Evolutionary conservation across 2,113 vertebrate species (phyloP), one percentile per base, ranked within the genome.

Genomic region (Nesoenas mayeri): DNA sequence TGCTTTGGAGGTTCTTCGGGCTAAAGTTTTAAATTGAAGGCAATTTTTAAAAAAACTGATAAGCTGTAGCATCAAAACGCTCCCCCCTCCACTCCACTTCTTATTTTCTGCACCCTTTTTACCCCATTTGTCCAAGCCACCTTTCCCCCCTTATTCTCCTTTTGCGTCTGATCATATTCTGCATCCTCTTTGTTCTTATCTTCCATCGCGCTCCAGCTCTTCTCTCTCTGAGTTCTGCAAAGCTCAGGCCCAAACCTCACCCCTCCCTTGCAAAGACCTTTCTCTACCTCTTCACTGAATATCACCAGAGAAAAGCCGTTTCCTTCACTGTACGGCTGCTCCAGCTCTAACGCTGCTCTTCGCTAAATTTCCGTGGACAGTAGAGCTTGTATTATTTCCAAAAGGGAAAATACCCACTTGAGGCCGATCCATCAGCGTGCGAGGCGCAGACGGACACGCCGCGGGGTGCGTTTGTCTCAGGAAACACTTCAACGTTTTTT

Each of bases 151-250:
- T 81, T 78, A 79, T 93, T 93, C 92, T 92, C 79, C 85, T 95
- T 95, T 60, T 71, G 44, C 82, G 73, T 71, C 85, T 85, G 66
- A 72, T 75, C 81, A 13, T 12, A 15, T 48, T 66, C 74, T 88
- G 91, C 91, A 85, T 91, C 92, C 86, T 96, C 91, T 94, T 94
- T 93, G 53, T 54, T 78, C 85, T 93, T 64, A 73, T 84, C 91
- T 93, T 31, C 88, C 72, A 48, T 89, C 32, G 0, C 88, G 18
- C 44, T 66, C 47, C 80, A 28, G 77, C 91, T 92, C 93, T 71
- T 88, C 77, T 95, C 92, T 65, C 88, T 80, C 56, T 51, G 51
- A 34, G 77, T 47, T 62, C 91, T 90, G 89, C 89, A 85, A 29
- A n/a, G 60, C 64, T 29, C 77, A 44, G 66, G 25, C 61, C 54